Base-by-base conservation (phyloP, 2,888 invertebrate genomes). In the Drosophila neonasuta region DNA sequence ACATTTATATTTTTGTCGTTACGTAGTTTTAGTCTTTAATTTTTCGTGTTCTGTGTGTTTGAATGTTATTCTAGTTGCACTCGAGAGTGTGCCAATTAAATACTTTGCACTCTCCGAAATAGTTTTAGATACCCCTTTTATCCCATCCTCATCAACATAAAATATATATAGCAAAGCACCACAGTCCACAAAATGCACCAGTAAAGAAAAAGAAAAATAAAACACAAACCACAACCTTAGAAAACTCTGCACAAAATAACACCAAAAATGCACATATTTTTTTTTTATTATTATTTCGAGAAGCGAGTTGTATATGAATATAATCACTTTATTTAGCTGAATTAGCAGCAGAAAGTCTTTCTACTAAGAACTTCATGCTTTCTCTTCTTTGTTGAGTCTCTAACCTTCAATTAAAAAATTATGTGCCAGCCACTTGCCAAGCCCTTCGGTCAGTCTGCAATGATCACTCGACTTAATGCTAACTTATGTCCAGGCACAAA, bases 401-500 rank as follows among this genome's bases (percentile, higher is more conserved):
- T 36, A 36, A 36, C 32, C 54, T 20, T 45, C 11, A 34, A 44
- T 34, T 56, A 20, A 20, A 32, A 44, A 36, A 45, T 17, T 60
- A 71, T 45, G 56, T 65, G 59, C 13, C 60, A 36, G 11, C 46
- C 11, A 15, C 42, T 30, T 41, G 39, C 24, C 24, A 24, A 24
- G 56, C 56, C 36, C 78, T 72, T 71, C 75, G 73, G 46, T 63
- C 77, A 76, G 34, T 17, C 6, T 51, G 9, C n/a, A 50, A 36
- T 39, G 45, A 55, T 55, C 59, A 44, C 42, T 59, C n/a, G 42
- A 29, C 42, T n/a, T 42, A 17, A 17, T 15, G n/a, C 39, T 52
- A 36, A 44, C 51, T 49, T 48, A 36, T 56, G 42, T 48, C 41
- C 32, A 66, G 55, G 15, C 17, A 52, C 24, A 2, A 45, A 54